Evolutionary conservation across 2,797 vertebrate species (phyloP).

Genomic region (Cynopterus sphinx): DNA sequence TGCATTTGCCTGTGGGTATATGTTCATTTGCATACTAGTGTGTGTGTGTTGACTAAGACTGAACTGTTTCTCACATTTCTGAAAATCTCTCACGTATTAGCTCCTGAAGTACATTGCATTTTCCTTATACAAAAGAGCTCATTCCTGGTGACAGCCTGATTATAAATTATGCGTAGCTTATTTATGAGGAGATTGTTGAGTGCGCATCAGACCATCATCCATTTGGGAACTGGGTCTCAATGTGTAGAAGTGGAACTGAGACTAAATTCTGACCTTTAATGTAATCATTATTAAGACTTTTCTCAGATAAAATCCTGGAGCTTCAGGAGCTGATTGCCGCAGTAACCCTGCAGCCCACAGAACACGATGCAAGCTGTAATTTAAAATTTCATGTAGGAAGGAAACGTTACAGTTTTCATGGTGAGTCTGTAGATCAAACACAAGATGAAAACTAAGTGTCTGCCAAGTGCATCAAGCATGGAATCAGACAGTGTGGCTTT

Average conservation of each 20-base stretch:
- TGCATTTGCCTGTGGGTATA: background rate
- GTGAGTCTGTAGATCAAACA: conserved; percentile 54
- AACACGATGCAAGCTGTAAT: conserved; percentile 37
- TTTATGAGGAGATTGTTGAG: conserved; percentile 8
- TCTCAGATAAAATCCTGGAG: conserved; percentile 49
- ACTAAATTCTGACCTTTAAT: conserved; percentile 51
- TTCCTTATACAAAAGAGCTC: background rate
- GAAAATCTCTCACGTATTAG: background rate
- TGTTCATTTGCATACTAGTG: background rate
- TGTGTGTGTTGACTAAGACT: background rate
- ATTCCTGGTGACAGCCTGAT: conserved; percentile 24
- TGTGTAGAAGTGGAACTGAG: background rate
- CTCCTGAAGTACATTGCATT: conserved; percentile 19
- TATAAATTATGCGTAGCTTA: conserved; percentile 6
- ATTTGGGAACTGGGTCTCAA: background rate
- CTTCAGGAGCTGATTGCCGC: conserved; percentile 38
- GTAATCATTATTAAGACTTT: conserved; percentile 63
- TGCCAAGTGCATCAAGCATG: conserved; percentile 40
- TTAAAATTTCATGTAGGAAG: conserved; percentile 73
- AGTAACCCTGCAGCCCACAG: conserved; percentile 21
- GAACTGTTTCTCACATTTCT: background rate
- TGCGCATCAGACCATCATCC: background rate
- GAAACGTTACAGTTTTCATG: conserved; percentile 50
- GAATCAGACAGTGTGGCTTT: conserved; percentile 20
- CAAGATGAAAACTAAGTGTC: conserved; percentile 45